Base-by-base conservation (phyloP, 2,888 invertebrate genomes). In the Dinocampus coccinellae region DNA sequence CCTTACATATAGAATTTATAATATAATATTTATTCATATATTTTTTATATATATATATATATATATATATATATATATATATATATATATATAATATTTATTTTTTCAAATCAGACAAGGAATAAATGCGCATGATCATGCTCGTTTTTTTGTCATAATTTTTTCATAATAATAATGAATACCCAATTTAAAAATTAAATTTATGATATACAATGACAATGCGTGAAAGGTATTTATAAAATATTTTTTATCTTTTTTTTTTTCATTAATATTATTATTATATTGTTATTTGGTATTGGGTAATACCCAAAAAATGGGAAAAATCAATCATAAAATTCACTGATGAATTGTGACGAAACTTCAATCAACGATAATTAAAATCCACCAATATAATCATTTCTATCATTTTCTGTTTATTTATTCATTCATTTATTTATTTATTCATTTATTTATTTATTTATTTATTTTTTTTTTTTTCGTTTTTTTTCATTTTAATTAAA, bases 81-180 rank as follows among this genome's bases (percentile, higher is more conserved):
- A 70, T 75, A 74, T 65, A 68, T 73, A 20, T 68, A 68, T 66
- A 52, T 66, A 73, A 73, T 73, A 67, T 61, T 42, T 64, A 26
- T 62, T 66, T 72, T 7, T 47, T n/a, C 16, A 9, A 9, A 47
- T 36, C 24, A 47, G 16, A 29, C 60, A 58, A 58, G 33, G 33
- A 63, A 68, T 55, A 47, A 68, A 26, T 16, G 47, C 6, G 16
- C 6, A n/a, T 47, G 6, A 47, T 20, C n/a, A 47, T 47, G 47
- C 47, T 6, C 16, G 9, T 7, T n/a, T n/a, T n/a, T n/a, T n/a
- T n/a, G n/a, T n/a, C n/a, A n/a, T n/a, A n/a, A 39, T n/a, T 13
- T 39, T 39, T 36, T 39, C 39, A 3, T n/a, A 16, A 7, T 47
- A 4, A 16, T 20, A 9, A 16, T 9, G 16, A 47, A 16, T n/a